These are phyloP conservation scores for Micrastur ruficollis DNA, from an alignment of 2,797 vertebrate genomes.

Conservation along the genomic window DNA sequence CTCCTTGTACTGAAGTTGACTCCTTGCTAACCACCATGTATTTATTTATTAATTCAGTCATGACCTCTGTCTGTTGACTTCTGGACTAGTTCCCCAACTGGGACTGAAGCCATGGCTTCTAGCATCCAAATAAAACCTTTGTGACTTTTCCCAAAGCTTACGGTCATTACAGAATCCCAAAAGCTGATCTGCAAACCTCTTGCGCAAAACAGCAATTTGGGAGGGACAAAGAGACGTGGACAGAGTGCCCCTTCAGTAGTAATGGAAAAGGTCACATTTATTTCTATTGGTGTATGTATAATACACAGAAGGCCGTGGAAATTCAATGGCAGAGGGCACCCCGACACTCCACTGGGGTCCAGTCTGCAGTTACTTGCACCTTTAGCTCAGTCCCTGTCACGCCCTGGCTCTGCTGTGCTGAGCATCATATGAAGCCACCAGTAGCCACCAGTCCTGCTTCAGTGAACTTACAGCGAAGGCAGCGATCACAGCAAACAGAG, in stretches of 20 bases:
- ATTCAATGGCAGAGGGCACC: neutral
- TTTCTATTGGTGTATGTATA: neutral
- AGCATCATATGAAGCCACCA: neutral
- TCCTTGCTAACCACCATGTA: constrained; percentile 31
- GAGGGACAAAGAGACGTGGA: neutral
- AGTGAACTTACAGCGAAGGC: neutral
- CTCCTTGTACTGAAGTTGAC: neutral
- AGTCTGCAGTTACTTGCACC: neutral
- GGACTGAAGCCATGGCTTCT: constrained; percentile 41
- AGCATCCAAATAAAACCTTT: constrained; percentile 45
- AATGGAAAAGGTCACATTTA: neutral
- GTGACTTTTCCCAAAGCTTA: constrained; percentile 36
- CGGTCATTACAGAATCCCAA: neutral
- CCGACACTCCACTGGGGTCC: neutral
- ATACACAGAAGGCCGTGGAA: neutral
- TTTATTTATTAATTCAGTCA: constrained; percentile 44
- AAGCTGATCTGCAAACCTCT: constrained; percentile 29
- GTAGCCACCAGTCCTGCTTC: neutral
- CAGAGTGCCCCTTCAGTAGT: neutral
- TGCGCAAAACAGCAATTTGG: neutral
- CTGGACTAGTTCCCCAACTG: constrained; percentile 34
- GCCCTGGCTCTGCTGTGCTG: neutral
- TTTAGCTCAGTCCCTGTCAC: neutral
- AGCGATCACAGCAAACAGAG: neutral
- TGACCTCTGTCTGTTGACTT: constrained; percentile 54